Evolutionary conservation across 2,113 vertebrate species (phyloP).

Genomic region (Elaphurus davidianus): DNA sequence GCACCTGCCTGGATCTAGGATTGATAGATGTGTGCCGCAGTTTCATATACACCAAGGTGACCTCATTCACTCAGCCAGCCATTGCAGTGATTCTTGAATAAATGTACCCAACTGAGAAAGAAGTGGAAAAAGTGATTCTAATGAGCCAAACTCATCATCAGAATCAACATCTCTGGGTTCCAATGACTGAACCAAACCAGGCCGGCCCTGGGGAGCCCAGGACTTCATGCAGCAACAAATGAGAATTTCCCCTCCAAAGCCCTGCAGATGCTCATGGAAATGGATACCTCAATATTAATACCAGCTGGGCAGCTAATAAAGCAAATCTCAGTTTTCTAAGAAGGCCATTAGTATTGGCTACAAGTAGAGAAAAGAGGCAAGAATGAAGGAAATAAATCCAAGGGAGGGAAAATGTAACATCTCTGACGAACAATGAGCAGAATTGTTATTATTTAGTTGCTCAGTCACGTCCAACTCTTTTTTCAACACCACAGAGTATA

Average conservation of each 20-base stretch:
- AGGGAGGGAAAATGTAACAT: neutral
- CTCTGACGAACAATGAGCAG: neutral
- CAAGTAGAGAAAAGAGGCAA: neutral
- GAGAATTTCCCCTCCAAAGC: neutral
- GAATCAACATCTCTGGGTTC: slow-evolving; percentile 32
- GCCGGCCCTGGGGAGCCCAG: neutral
- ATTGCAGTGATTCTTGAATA: slow-evolving; percentile 72
- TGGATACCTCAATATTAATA: neutral
- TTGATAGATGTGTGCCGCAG: slow-evolving; percentile 66
- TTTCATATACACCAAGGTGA: slow-evolving; percentile 71
- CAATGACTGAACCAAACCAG: slow-evolving; percentile 34
- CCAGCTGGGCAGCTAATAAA: neutral
- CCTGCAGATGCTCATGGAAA: slow-evolving; percentile 39
- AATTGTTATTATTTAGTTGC: neutral
- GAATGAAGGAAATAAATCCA: neutral
- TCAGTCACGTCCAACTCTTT: neutral
- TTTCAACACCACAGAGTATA: neutral
- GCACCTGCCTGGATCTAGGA: slow-evolving; percentile 50
- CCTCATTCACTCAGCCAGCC: slow-evolving; percentile 66
- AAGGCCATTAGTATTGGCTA: neutral
- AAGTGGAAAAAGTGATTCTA: slow-evolving; percentile 66
- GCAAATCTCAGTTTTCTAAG: neutral
- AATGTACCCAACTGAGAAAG: slow-evolving; percentile 73
- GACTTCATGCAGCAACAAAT: slow-evolving; percentile 33
- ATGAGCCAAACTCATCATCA: slow-evolving; percentile 59